A percentile compares a stretch with the other conserved stretches of the same genome.
Evolutionary conservation across 2,797 vertebrate species (phyloP).

Genomic region (Danio tinwini): DNA sequence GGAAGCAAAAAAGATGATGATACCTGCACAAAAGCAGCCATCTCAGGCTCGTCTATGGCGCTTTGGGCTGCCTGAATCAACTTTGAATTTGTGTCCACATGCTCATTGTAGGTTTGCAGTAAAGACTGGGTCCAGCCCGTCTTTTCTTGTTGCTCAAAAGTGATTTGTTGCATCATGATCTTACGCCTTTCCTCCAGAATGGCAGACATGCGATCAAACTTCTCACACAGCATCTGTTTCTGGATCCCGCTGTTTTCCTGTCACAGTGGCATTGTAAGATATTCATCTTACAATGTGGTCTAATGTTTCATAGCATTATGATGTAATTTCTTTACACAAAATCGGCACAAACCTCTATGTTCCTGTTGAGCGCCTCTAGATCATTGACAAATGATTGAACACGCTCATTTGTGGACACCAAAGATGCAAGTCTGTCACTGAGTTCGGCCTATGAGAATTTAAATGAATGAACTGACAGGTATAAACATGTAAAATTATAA

Average conservation of each 20-base stretch:
- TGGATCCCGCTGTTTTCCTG: slow-evolving; percentile 76
- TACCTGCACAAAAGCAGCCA: slow-evolving; percentile 81
- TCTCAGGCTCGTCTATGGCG: slow-evolving; percentile 77
- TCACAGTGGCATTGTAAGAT: not conserved
- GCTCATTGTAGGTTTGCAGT: slow-evolving; percentile 70
- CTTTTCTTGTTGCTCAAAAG: slow-evolving; percentile 78
- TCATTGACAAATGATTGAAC: slow-evolving; percentile 70
- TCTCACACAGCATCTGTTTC: slow-evolving; percentile 78
- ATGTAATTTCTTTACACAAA: not conserved
- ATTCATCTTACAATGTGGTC: not conserved
- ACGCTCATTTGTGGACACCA: slow-evolving; percentile 67
- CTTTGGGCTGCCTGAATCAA: slow-evolving; percentile 66
- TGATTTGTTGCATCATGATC: slow-evolving; percentile 78
- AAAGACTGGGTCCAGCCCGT: slow-evolving; percentile 64
- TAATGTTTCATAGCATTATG: not conserved
- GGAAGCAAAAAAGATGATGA: not conserved
- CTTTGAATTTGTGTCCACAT: slow-evolving; percentile 68
- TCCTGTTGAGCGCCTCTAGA: slow-evolving; percentile 72
- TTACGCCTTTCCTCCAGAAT: slow-evolving; percentile 77
- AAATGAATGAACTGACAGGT: not conserved
- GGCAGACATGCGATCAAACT: slow-evolving; percentile 71
- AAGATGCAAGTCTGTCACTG: slow-evolving; percentile 65
- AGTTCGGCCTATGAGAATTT: slow-evolving; percentile 69
- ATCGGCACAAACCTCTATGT: slow-evolving; percentile 71
- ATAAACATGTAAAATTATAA: not conserved